Evolutionary conservation across 35 echinoderm and acorn worm genomes (phyloP), one percentile per base, ranked within the genome.

Genomic region (Holothuria glaberrima): DNA sequence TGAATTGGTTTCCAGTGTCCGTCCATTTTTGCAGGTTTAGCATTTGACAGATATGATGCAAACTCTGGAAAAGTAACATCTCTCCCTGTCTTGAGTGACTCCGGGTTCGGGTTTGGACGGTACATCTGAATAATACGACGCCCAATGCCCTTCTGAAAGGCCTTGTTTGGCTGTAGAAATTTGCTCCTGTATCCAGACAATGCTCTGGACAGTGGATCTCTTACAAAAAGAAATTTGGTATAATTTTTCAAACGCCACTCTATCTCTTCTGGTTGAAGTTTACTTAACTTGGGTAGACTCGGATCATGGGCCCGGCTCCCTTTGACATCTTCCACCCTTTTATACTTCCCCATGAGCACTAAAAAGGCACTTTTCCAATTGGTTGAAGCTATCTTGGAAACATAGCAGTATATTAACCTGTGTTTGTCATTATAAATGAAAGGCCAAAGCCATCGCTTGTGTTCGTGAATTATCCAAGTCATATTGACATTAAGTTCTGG

Each of bases 341-440:
- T 89, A 45, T 97, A 97, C 86, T 97, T 97, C 33, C 95, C 95
- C 73, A 91, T 68, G 18, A 97, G 77, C 28, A 97, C 95, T 24
- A 97, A 75, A 59, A 97, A 94, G 24, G 95, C 95, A 48, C 84
- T 97, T 78, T 97, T 97, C 95, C 95, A 97, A 74, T 97, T 94
- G n/a, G 95, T 94, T 19, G 95, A 97, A 1, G 88, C 95, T 3
- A 97, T 89, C 75, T 97, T 94, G 6, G 91, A 93, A 34, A 97
- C 77, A 56, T 76, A 91, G 10, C 73, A 86, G 50, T 91, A 97
- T 38, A 97, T 88, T 5, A 97, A 65, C 21, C 79, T 71, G 50
- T 97, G 90, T 58, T 88, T 65, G 59, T 97, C 95, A 35, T 91
- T 90, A 57, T 93, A 89, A 30, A 97, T 94, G 35, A 88, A 94